A percentile compares a stretch with the other conserved stretches of the same genome.
Evolutionary conservation across 1,140 invertebrate genomes (phyloP).

Genomic region (Maniola jurtina): DNA sequence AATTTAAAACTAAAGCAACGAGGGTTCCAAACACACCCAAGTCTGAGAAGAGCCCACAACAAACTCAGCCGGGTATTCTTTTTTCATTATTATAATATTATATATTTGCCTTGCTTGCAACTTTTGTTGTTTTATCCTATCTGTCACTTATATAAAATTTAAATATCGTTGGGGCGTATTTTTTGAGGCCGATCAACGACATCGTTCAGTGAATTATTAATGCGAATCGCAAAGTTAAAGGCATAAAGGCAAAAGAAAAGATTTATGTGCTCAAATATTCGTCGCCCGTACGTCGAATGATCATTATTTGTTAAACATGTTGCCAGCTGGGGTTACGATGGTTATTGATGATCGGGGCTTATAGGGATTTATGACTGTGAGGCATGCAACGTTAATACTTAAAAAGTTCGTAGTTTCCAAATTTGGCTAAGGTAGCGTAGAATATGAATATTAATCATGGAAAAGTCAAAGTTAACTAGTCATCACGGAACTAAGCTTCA

Average conservation of each 20-base stretch:
- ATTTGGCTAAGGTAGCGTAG: too few relatives aligned
- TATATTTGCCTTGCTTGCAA: too few relatives aligned
- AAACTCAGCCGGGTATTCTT: too few relatives aligned
- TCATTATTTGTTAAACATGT: conserved; percentile 9
- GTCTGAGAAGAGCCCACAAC: too few relatives aligned
- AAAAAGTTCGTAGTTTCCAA: too few relatives aligned
- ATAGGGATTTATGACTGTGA: not conserved
- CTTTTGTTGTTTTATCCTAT: too few relatives aligned
- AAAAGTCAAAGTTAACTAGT: too few relatives aligned
- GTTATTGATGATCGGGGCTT: not conserved
- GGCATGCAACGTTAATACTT: not conserved
- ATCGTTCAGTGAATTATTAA: conserved; percentile 11
- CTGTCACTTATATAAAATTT: not conserved
- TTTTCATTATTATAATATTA: too few relatives aligned
- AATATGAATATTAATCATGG: too few relatives aligned
- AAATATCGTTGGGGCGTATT: not conserved
- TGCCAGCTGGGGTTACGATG: not conserved
- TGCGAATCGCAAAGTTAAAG: conserved; percentile 13
- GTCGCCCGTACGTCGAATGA: conserved; percentile 1
- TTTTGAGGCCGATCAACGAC: conserved; percentile 6
- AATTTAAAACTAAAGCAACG: too few relatives aligned
- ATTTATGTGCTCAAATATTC: conserved; percentile 8
- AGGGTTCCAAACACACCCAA: too few relatives aligned
- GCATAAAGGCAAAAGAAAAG: conserved; percentile 7
- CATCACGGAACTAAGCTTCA: too few relatives aligned